Conservation (phyloP, 1,140 invertebrate species). For the Papilio polytes region DNA sequence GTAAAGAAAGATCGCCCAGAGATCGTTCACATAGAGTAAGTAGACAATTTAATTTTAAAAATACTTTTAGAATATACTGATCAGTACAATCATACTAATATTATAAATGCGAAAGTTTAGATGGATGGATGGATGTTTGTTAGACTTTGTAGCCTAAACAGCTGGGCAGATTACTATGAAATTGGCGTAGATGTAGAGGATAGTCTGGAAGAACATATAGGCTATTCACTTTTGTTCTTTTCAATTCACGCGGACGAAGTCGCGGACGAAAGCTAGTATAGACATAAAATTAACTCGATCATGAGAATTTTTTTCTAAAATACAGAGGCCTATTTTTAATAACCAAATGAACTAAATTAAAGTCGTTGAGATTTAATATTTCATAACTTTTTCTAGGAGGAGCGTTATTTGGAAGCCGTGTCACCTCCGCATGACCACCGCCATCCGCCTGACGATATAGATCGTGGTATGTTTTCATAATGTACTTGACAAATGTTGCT, state of each 20-base stretch:
- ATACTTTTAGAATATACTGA: neutral
- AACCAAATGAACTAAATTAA: neutral
- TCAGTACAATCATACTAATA: neutral
- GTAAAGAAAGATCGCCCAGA: slow-evolving; percentile 73
- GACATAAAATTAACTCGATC: neutral
- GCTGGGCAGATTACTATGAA: no score
- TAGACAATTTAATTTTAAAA: neutral
- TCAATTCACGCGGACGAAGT: no score
- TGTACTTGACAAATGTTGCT: no score
- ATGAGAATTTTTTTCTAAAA: no score
- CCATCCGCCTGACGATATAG: slow-evolving; percentile 70
- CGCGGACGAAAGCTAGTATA: no score
- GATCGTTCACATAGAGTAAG: slow-evolving; percentile 75
- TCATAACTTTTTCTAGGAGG: slow-evolving; percentile 59
- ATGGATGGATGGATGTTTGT: no score
- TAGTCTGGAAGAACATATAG: no score
- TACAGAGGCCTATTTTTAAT: neutral
- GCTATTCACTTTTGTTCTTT: no score
- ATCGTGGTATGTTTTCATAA: slow-evolving; percentile 67
- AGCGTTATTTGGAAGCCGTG: slow-evolving; percentile 73
- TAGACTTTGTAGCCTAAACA: no score
- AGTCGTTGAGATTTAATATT: neutral
- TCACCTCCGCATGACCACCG: slow-evolving; percentile 78
- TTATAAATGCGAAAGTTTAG: no score
- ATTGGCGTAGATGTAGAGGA: no score